Base-by-base conservation (phyloP, 2,888 invertebrate genomes). In the Xestia sexstrigata region DNA sequence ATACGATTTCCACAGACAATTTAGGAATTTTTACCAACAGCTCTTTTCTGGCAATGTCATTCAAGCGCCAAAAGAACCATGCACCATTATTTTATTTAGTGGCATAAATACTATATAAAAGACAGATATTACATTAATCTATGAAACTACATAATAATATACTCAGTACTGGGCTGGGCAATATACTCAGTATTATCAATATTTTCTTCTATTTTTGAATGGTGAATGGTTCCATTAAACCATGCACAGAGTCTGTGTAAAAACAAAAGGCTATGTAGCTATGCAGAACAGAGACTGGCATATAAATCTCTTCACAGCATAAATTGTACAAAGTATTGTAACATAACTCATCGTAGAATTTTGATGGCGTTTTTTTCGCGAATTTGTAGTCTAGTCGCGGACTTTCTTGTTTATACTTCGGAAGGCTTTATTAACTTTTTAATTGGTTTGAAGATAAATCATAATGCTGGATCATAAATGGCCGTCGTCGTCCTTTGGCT, bases 311-410 rank as follows among this genome's bases (percentile, higher is more conserved):
- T 60, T 20, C 17, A 4, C n/a, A 35, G 39, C 47, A 73, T 63
- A 83, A 73, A 85, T 42, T 78, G 49, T 67, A 67, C 70, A 70
- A 60, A 62, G 77, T 77, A 67, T 77, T 72, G 11, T 58, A 39
- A 45, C 62, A 62, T 85, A 69, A 85, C 17, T 85, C 69, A 85
- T 85, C 58, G 47, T 55, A 73, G 66, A 70, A 77, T 63, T 70
- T 73, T 77, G 58, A 79, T 73, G 58, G 39, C 45, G 47, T 70
- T 85, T 74, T 77, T 82, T 68, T 39, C 63, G 42, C 39, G 3
- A 81, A 70, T 82, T 81, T 67, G 69, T 81, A 85, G 82, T 75
- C 85, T 26, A 23, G 30, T 63, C 42, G 17, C n/a, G 49, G 7
- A 30, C 35, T 62, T 20, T n/a, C 35, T 75, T 85, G 49, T 75